phyloP scores from a whole-genome alignment of 2,888 invertebrate species.

The Schizotus pectinicornis region DNA sequence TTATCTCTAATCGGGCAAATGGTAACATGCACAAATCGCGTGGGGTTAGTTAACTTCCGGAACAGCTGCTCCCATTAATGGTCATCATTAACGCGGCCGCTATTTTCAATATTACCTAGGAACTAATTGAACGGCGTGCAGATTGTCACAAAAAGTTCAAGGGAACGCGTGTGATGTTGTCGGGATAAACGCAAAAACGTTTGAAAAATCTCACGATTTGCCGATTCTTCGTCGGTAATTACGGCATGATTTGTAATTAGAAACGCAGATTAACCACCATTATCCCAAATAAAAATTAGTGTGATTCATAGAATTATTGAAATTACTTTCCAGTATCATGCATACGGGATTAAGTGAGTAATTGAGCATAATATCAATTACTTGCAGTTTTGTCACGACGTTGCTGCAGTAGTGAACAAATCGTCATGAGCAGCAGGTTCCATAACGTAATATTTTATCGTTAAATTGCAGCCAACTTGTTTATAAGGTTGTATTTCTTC shows the following conservation, averaged over 20 bases:
- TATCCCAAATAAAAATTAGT: slow-evolving; percentile 7
- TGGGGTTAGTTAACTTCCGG: slow-evolving; percentile 30
- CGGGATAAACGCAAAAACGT: background rate
- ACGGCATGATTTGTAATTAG: slow-evolving; percentile 5
- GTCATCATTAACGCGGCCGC: slow-evolving; percentile 26
- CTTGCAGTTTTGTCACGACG: slow-evolving; percentile 27
- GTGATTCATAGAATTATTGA: slow-evolving; percentile 30
- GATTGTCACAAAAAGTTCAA: slow-evolving; percentile 9
- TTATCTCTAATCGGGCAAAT: slow-evolving; percentile 27
- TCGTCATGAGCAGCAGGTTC: slow-evolving; percentile 6
- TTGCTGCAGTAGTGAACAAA: slow-evolving; percentile 19
- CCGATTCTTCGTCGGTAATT: slow-evolving; percentile 14
- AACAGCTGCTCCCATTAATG: slow-evolving; percentile 30
- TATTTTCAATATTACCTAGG: slow-evolving; percentile 22
- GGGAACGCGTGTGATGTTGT: background rate
- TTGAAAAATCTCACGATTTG: slow-evolving; percentile 21
- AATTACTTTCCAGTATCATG: slow-evolving; percentile 28
- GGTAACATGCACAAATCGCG: slow-evolving; percentile 27
- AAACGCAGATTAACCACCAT: slow-evolving; percentile 3
- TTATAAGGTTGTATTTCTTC: slow-evolving; percentile 6
- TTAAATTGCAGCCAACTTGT: slow-evolving; percentile 1
- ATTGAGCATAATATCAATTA: slow-evolving; percentile 23
- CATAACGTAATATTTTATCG: slow-evolving; percentile 6
- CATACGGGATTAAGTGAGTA: slow-evolving; percentile 26
- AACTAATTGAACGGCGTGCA: slow-evolving; percentile 17